Percentiles rank a stretch among this genome's conserved stretches.
These are phyloP conservation scores for Archocentrus centrarchus DNA, from an alignment of 2,113 vertebrate genomes.

Conservation along the genomic window DNA sequence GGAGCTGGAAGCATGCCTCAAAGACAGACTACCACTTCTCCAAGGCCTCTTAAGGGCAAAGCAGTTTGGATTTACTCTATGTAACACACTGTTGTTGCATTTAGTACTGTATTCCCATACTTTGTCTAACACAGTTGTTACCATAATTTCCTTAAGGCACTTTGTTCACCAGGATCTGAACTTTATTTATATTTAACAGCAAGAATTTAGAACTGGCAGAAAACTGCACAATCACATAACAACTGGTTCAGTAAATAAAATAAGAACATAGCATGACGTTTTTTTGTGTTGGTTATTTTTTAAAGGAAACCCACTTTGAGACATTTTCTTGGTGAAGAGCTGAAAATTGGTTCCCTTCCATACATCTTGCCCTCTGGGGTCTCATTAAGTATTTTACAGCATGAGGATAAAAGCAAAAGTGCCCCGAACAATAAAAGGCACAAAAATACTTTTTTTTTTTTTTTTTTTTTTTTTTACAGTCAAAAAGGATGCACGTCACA, in stretches of 20 bases:
- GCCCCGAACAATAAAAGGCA: neutral
- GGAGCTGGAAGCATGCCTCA: neutral
- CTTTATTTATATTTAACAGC: too few relatives aligned
- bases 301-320: too few relatives aligned
- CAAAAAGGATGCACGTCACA: neutral
- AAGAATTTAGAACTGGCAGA: too few relatives aligned
- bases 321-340: too few relatives aligned
- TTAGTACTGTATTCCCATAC: accelerated
- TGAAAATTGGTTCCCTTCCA: too few relatives aligned
- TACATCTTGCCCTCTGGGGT: neutral
- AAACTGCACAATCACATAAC: too few relatives aligned
- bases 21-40: neutral
- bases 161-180: too few relatives aligned
- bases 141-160: accelerated
- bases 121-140: neutral
- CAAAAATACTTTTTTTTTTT: neutral
- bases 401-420: neutral
- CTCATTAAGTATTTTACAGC: neutral
- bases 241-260: too few relatives aligned
- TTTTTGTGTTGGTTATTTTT: too few relatives aligned
- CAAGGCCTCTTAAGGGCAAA: neutral
- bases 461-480: neutral
- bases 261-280: too few relatives aligned
- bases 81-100: neutral
- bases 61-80: neutral